Evolutionary conservation across 2,113 vertebrate species (phyloP), one percentile per base, ranked within the genome.

Genomic region (Grammomys dolichurus): DNA sequence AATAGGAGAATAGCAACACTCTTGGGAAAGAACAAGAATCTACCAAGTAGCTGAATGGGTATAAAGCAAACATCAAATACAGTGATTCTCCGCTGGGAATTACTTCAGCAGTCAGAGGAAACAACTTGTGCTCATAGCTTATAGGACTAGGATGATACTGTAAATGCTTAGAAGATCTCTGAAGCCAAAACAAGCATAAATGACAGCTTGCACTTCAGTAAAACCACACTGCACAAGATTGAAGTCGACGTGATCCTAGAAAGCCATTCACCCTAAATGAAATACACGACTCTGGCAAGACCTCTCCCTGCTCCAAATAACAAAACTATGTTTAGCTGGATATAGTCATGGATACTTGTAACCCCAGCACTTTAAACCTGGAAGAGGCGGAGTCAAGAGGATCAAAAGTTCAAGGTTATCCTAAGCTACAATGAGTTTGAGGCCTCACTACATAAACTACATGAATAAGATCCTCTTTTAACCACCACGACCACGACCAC

Each of bases 1-100:
- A 81, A 7, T 4, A 56, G 77, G 0, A 89, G 54, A 77, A 56
- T 12, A 75, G 70, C 3, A 89, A 3, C 89, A 43, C 31, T 87
- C 58, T 58, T 58, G 84, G 43, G 4, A 90, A 96, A 88, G 43
- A 96, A 75, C 3, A 65, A 86, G 51, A 92, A 90, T 88, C 54
- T 31, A 85, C 13, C 33, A 70, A 7, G 24, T 58, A 70, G 43
- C 63, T 94, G 20, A 22, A 56, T 51, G 22, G 20, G 46, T 89
- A 19, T 36, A 80, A 87, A 3, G 5, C 20, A 11, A 84, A 84
- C 10, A 12, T 89, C 60, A 91, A 91, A 51, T 67, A 78, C 16
- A 84, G 16, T 51, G 60, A 73, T 92, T 95, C 43, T 89, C 72
- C 81, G 63, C 16, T 91, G 40, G 19, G 54, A 40, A 46, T 69